Evolutionary conservation across 2,113 vertebrate species (phyloP), one percentile per base, ranked within the genome.

Genomic region (Tricholaema leucomelas): DNA sequence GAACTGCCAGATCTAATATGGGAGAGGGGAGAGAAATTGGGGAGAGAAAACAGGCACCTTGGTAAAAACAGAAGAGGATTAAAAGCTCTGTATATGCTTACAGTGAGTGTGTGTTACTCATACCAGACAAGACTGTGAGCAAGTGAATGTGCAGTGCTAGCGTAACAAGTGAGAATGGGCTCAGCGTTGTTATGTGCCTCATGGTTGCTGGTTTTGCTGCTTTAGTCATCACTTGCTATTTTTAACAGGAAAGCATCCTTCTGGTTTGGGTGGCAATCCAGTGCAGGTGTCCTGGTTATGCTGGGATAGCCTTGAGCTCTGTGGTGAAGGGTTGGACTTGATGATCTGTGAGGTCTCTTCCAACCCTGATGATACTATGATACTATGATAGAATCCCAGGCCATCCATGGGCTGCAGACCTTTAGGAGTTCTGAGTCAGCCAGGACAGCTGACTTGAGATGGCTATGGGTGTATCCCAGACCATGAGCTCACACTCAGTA

Each of bases 1-100:
- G 96, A 99, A 99, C 84, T 98, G 98, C 99, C 99, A 99, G 44
- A 98, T 88, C 98, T 98, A 87, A 42, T 28, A 52, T 0, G 8
- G 23, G 60, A 61, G 30, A 70, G 20, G 35, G 30, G 30, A 67
- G 24, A 85, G 19, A 40, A 95, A 14, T 60, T 40, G 85, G 79
- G 56, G 23, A 85, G 59, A 71, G 11, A 56, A 84, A 71, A 83
- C 0, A 0, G 21, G 36, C 50, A 56, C 4, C 10, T 65, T 81
- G 40, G n/a, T 52, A 35, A 90, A 86, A 81, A 65, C 10, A 52
- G 46, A 61, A 70, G 7, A 65, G 19, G 40, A 9, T 46, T 87
- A 1, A 8, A 63, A 70, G 31, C 55, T 3, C 11, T 60, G 3
- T 21, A 9, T 31, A 0, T 31, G 10, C 30, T 75, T 65, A 12